Conservation (phyloP, 2,797 vertebrate species). For the Falco biarmicus region DNA sequence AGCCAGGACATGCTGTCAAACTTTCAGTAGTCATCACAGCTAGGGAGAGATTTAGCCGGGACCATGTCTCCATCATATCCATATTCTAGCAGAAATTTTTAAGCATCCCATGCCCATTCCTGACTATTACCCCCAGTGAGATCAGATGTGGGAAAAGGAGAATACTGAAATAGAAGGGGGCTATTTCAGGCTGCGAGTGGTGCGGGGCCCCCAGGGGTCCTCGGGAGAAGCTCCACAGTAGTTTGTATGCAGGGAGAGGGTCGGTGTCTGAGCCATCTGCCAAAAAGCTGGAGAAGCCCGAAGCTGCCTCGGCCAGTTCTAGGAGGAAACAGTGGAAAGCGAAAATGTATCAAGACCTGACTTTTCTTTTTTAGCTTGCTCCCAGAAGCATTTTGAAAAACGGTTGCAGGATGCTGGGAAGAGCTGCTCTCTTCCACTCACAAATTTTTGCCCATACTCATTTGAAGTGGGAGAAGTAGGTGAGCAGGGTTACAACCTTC, state of each 20-base stretch:
- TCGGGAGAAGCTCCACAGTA: not conserved
- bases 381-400: not conserved
- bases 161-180: not conserved
- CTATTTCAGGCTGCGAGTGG: not conserved
- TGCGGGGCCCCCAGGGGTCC: not conserved
- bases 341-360: not conserved
- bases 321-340: not conserved
- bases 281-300: not conserved
- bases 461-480: not conserved
- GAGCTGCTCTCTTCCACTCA: not conserved
- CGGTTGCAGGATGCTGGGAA: not conserved
- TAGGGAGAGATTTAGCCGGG: not conserved
- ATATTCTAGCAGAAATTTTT: not conserved
- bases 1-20: not conserved
- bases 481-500: not conserved
- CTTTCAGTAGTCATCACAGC: not conserved
- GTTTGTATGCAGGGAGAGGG: not conserved
- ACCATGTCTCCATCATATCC: not conserved
- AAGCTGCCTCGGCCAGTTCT: not conserved
- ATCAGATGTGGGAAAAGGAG: conserved; percentile 7
- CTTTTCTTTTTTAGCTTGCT: conserved; percentile 7
- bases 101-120: not conserved
- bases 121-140: not conserved
- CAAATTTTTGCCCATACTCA: not conserved
- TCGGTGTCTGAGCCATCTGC: not conserved